These are phyloP conservation scores for Rafetus swinhoei DNA, from an alignment of 2,113 vertebrate genomes.

Conservation along the genomic window DNA sequence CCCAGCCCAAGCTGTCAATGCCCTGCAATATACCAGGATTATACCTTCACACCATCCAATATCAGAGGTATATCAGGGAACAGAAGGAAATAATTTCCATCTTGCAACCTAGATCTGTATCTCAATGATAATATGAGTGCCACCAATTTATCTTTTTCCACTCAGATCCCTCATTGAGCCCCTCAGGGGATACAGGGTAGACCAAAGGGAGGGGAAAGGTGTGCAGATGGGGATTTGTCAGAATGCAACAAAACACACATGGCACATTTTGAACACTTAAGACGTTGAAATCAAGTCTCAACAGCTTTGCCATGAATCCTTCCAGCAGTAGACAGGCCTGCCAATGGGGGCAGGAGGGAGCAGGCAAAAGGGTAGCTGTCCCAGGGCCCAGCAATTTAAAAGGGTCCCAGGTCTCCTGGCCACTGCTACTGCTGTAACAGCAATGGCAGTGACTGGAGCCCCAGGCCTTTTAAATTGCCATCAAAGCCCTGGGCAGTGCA, in stretches of 20 bases:
- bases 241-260: conserved; percentile 48
- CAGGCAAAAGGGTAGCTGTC: no score
- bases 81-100: conserved; percentile 13
- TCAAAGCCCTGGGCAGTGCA: no score
- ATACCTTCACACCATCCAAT: not conserved
- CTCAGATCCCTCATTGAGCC: not conserved
- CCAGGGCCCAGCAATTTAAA: no score
- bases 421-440: no score
- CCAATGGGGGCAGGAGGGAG: no score
- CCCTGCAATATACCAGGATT: conserved; percentile 13
- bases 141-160: conserved; percentile 18
- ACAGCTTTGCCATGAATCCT: conserved; percentile 20
- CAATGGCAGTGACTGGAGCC: no score
- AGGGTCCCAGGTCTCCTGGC: no score
- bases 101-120: conserved; percentile 4
- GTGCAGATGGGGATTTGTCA: conserved; percentile 59
- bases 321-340: not conserved
- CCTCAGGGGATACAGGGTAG: conserved; percentile 18
- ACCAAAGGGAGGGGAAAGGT: not conserved
- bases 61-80: not conserved
- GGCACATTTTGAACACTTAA: not conserved
- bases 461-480: no score
- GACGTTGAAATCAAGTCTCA: conserved; percentile 20
- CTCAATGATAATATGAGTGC: not conserved
- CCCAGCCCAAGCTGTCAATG: conserved; percentile 29